Evolutionary conservation across 1,140 invertebrate species (phyloP).

Genomic region (Scaptodrosophila lebanonensis): DNA sequence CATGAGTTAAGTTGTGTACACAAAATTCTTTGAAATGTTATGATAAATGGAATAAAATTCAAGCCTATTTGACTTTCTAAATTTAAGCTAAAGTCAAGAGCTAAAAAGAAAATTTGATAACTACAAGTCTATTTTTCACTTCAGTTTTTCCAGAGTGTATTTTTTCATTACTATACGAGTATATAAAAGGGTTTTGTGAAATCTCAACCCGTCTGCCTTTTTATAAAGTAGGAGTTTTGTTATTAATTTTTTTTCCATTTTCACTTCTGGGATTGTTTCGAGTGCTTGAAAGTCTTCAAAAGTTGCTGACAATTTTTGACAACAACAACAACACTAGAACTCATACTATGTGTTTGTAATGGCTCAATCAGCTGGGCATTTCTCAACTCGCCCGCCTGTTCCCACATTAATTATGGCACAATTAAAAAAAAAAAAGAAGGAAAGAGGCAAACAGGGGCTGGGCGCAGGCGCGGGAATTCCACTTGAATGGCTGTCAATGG

Average conservation of each 20-base stretch:
- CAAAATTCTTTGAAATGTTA: too few species aligned
- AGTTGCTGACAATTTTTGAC: conserved; percentile 45
- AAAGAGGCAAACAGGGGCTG: background rate
- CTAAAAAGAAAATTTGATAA: too few species aligned
- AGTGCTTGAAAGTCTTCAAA: conserved; percentile 32
- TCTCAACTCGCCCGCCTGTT: conserved; percentile 33
- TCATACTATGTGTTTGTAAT: conserved; percentile 32
- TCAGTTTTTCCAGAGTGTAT: conserved; percentile 2
- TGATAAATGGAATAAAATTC: too few species aligned
- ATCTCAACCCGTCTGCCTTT: too few species aligned
- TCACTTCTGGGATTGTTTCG: conserved; percentile 20
- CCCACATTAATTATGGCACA: conserved; percentile 72
- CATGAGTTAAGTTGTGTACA: too few species aligned
- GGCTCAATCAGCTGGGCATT: conserved; percentile 57
- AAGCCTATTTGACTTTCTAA: too few species aligned
- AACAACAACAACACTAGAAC: conserved; percentile 1
- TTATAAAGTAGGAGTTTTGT: too few species aligned
- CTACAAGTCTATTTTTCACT: too few species aligned
- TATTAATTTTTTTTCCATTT: too few species aligned
- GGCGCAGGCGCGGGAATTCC: conserved; percentile 43
- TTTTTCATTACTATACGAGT: too few species aligned
- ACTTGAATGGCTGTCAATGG: conserved; percentile 66
- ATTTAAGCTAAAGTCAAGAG: too few species aligned
- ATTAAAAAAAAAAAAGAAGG: conserved; percentile 57
- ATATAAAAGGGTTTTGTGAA: too few species aligned